Evolutionary conservation across 2,113 vertebrate species (phyloP), one percentile per base, ranked within the genome.

Genomic region (Ammospiza caudacuta): DNA sequence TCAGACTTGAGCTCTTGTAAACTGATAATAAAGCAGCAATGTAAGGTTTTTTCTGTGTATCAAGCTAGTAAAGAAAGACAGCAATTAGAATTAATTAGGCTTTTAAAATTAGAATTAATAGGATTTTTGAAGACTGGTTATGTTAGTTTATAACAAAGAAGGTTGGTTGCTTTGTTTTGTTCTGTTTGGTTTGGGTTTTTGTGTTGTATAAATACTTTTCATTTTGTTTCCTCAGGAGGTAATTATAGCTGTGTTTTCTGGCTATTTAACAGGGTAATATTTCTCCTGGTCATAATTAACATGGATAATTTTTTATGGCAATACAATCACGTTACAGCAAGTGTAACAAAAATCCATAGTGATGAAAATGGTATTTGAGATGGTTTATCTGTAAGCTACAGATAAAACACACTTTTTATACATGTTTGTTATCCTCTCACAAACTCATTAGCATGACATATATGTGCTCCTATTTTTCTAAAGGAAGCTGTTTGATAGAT

Each of bases 121-220:
- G 16, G 12, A n/a, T 66, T 88, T 93, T 69, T 46, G 28, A 80
- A 66, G 29, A 55, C 3, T 2, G 3, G 31, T 64, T 15, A 6
- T 55, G 9, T 22, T 81, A 28, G 4, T 80, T 77, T 83, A 20
- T n/a, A 63, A 9, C 10, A 41, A 67, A 77, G 31, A 57, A 54
- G 9, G 2, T 11, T 0, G 3, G 22, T 33, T 73, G 2, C 49
- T 73, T 49, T 9, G 5, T 33, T 88, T 20, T 2, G 4, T 62
- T 63, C 49, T 16, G 12, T 69, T 69, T 66, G 4, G 2, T 55
- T 64, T 62, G 21, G 1, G 1, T 0, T 4, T 80, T 69, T 92
- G 14, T 77, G 13, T 35, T 58, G 25, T 52, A 27, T 49, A n/a
- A 23, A 4, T 79, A 58, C 41, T 79, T 87, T 39, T 68, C 1